Base-by-base conservation (phyloP, 2,113 vertebrate species). In the Sylvicapra grimmia region DNA sequence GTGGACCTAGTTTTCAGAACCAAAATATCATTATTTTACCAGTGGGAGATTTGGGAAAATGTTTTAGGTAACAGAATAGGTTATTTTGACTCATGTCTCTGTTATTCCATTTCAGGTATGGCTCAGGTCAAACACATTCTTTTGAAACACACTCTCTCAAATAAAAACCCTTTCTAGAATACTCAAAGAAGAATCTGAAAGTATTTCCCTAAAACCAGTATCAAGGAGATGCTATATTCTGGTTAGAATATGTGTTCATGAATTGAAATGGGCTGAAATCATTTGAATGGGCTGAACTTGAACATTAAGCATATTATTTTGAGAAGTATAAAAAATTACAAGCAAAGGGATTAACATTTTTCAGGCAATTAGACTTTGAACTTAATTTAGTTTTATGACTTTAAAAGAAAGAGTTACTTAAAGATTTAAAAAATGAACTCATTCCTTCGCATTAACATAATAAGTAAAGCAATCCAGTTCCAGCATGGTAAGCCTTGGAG, bases 1-100 rank as follows among this genome's bases (percentile, higher is more conserved):
- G 79, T 89, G 92, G 84, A 97, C 92, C 96, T 98, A 97, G 89
- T 98, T 98, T 97, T 97, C 72, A 97, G 95, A 97, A 97, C 58
- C 93, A 92, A 96, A 97, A 96, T 98, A 93, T 93, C 56, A 93
- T 97, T 97, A 96, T 97, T 72, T 89, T 96, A 97, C 96, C 95
- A 88, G 91, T 97, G 93, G 94, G 95, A 97, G 96, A 89, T 96
- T 92, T 95, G 68, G 92, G 84, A n/a, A 95, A 92, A 94, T 95
- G 96, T 97, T 96, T 97, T 95, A 92, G 79, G 95, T 97, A 97
- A 96, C 79, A 90, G 65, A 97, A 96, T 80, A 97, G 92, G 75
- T 90, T 88, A 36, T 97, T 98, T 97, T 96, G 96, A 97, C 86
- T 93, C 83, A 95, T 72, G 90, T 97, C 91, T 94, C 86, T 63